Evolutionary conservation across 2,888 invertebrate species (phyloP).

Genomic region (Polylopha cassiicola): DNA sequence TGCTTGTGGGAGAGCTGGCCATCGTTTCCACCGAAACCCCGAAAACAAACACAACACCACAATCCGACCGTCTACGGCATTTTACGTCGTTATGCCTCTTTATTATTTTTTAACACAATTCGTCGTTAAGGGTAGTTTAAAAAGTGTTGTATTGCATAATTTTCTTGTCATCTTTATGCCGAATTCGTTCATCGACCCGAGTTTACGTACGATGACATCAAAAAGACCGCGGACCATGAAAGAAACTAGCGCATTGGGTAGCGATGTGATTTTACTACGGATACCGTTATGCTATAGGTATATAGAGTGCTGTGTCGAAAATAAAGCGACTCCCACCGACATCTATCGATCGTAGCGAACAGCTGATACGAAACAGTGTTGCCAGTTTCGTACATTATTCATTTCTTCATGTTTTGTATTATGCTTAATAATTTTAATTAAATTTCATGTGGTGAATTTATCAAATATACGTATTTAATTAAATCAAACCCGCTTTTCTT

Average conservation of each 20-base stretch:
- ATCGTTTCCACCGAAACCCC: slow-evolving; percentile 75
- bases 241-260: slow-evolving; percentile 49
- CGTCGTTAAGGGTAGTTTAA: slow-evolving; percentile 27
- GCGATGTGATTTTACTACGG: slow-evolving; percentile 66
- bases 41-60: slow-evolving; percentile 67
- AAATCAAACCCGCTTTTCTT: too few species aligned
- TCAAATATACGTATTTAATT: too few species aligned
- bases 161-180: slow-evolving; percentile 40
- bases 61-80: slow-evolving; percentile 48
- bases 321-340: slow-evolving; percentile 74
- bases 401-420: not conserved
- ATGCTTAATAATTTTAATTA: too few species aligned
- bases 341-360: slow-evolving; percentile 71
- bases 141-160: slow-evolving; percentile 41
- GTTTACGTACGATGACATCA: slow-evolving; percentile 49
- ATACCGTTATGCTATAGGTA: slow-evolving; percentile 53
- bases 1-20: slow-evolving; percentile 82
- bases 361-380: slow-evolving; percentile 57
- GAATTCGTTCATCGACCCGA: slow-evolving; percentile 56
- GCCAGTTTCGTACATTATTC: slow-evolving; percentile 36
- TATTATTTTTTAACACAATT: slow-evolving; percentile 30
- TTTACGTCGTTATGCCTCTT: slow-evolving; percentile 36
- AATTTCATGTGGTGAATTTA: not conserved
- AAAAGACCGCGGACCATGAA: slow-evolving; percentile 57
- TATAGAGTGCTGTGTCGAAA: slow-evolving; percentile 54